Percentiles rank a stretch among this genome's conserved stretches.
Evolutionary conservation across 2,888 invertebrate genomes (phyloP).

Genomic region (Athetis lepigone): DNA sequence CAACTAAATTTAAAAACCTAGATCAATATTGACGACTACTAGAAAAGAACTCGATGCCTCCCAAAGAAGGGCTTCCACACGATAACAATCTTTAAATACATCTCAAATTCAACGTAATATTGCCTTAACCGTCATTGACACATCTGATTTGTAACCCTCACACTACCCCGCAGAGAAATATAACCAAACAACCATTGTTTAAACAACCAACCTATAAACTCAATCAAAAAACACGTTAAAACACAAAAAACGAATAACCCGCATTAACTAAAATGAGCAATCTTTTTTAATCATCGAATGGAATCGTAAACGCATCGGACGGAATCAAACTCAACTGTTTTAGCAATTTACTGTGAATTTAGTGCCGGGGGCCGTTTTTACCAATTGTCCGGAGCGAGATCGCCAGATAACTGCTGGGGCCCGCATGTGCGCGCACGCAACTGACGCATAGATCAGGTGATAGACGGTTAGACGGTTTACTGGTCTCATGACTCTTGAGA

Average conservation of each 20-base stretch:
- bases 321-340: constrained; percentile 85
- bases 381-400: constrained; percentile 86
- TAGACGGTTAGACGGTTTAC: constrained; percentile 29
- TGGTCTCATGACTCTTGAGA: neutral
- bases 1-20: too few species aligned
- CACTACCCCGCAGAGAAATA: constrained; percentile 7
- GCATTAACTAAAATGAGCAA: constrained; percentile 85
- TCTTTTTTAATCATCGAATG: constrained; percentile 76
- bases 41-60: too few species aligned
- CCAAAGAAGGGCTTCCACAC: too few species aligned
- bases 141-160: neutral
- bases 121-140: neutral
- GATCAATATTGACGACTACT: too few species aligned
- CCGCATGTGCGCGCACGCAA: constrained; percentile 89
- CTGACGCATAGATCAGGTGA: constrained; percentile 69
- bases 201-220: constrained; percentile 60
- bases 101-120: neutral
- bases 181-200: constrained; percentile 19
- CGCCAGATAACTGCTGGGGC: constrained; percentile 80
- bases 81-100: constrained; percentile 16
- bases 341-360: constrained; percentile 88
- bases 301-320: constrained; percentile 80
- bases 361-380: constrained; percentile 84
- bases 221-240: constrained; percentile 64
- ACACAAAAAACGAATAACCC: constrained; percentile 80